A percentile compares a stretch with the other conserved stretches of the same genome.
Evolutionary conservation across 2,888 invertebrate genomes (phyloP).

Genomic region (Noctua janthe): DNA sequence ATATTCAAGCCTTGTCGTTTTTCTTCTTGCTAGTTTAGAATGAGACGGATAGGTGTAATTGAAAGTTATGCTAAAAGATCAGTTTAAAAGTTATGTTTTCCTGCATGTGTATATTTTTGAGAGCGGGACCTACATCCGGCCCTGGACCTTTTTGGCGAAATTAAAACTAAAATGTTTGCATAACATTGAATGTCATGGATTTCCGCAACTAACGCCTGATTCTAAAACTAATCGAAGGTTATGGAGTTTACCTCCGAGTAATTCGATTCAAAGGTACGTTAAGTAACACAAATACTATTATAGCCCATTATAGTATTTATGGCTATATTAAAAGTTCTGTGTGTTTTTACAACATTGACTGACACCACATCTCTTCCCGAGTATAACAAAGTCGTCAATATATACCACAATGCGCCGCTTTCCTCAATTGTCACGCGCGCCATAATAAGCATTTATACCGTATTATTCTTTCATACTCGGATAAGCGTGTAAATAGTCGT

Average conservation of each 20-base stretch:
- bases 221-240: too few species aligned
- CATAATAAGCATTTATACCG: slow-evolving; percentile 4
- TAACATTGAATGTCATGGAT: too few species aligned
- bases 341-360: neutral
- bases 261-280: neutral
- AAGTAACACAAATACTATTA: neutral
- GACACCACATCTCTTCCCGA: neutral
- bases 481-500: slow-evolving; percentile 24
- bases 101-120: too few species aligned
- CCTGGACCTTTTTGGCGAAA: too few species aligned
- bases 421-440: neutral
- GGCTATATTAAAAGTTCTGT: neutral
- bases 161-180: too few species aligned
- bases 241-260: neutral
- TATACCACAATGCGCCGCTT: neutral
- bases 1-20: slow-evolving; percentile 1
- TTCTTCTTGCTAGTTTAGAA: neutral
- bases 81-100: too few species aligned
- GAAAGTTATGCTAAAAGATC: too few species aligned
- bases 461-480: slow-evolving; percentile 38
- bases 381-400: slow-evolving; percentile 16
- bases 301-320: neutral
- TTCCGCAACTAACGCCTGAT: too few species aligned
- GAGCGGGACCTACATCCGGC: too few species aligned
- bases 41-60: neutral